These are phyloP conservation scores for Eonycteris spelaea DNA, from an alignment of 2,113 vertebrate genomes.

Conservation along the genomic window DNA sequence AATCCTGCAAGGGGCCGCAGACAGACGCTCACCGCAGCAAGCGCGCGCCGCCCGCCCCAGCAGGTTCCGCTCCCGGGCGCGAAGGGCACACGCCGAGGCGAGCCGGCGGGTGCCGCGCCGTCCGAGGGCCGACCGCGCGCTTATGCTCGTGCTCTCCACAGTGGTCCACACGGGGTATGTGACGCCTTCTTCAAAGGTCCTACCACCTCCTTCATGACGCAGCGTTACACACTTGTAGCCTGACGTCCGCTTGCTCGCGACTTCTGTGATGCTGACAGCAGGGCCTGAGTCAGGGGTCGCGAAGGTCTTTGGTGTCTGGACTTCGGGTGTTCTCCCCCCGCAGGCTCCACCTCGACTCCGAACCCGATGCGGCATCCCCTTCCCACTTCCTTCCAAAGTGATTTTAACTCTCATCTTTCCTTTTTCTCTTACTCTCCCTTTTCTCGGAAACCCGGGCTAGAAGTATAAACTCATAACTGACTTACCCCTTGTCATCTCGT, in stretches of 20 bases:
- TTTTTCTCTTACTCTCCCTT: background rate
- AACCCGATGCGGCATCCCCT: background rate
- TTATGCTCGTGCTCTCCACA: fast-evolving
- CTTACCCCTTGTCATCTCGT: background rate
- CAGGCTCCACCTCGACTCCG: background rate
- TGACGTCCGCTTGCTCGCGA: background rate
- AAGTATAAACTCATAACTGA: background rate
- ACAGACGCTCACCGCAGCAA: background rate
- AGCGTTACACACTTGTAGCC: fast-evolving
- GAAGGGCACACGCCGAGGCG: background rate
- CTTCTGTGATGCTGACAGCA: no score
- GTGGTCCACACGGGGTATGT: no score
- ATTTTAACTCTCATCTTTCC: background rate
- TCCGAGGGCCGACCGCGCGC: fast-evolving
- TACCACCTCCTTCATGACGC: background rate
- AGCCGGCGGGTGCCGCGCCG: background rate
- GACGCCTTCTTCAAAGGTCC: no score
- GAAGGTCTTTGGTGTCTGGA: background rate
- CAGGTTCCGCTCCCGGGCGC: background rate
- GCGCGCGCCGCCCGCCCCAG: background rate
- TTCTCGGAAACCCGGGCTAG: background rate
- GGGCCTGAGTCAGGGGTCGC: background rate
- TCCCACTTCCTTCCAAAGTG: background rate
- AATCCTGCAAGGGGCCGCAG: background rate
- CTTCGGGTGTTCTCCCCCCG: background rate